Conservation (phyloP, 2,113 vertebrate genomes). For the Paramormyrops kingsleyae region DNA sequence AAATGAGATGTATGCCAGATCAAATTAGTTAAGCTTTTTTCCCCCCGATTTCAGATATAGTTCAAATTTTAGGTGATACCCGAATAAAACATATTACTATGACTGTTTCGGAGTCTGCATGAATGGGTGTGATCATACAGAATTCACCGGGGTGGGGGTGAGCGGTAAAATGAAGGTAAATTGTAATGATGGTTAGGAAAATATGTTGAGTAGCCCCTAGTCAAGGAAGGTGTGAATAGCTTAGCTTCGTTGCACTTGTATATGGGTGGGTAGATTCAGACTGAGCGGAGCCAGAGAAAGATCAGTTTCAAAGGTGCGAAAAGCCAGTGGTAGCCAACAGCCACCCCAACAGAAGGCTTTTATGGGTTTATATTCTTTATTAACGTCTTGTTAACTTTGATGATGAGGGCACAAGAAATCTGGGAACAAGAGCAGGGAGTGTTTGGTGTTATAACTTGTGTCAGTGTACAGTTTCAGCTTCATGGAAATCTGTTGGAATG, state of each 20-base stretch:
- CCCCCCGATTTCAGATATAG: not conserved
- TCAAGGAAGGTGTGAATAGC: not conserved
- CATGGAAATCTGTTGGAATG: not conserved
- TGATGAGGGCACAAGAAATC: not conserved
- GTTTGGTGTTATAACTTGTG: not conserved
- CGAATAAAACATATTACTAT: not conserved
- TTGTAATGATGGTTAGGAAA: not conserved
- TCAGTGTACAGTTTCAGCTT: not conserved
- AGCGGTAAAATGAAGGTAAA: not conserved
- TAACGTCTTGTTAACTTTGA: not conserved
- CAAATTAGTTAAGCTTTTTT: not conserved
- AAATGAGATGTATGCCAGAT: not conserved
- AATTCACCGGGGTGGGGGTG: not conserved
- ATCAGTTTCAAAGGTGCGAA: conserved; percentile 1
- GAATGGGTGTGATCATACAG: not conserved
- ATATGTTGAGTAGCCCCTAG: not conserved
- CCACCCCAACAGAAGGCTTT: not conserved
- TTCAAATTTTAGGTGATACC: not conserved
- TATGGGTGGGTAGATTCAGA: conserved; percentile 1
- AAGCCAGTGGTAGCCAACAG: not conserved
- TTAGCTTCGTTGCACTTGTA: not conserved
- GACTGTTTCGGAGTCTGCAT: not conserved
- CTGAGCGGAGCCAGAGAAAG: not conserved
- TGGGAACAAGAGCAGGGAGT: not conserved
- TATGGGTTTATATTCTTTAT: not conserved